Base-by-base conservation (phyloP, 2,888 invertebrate species). In the Tetranychus truncatus region DNA sequence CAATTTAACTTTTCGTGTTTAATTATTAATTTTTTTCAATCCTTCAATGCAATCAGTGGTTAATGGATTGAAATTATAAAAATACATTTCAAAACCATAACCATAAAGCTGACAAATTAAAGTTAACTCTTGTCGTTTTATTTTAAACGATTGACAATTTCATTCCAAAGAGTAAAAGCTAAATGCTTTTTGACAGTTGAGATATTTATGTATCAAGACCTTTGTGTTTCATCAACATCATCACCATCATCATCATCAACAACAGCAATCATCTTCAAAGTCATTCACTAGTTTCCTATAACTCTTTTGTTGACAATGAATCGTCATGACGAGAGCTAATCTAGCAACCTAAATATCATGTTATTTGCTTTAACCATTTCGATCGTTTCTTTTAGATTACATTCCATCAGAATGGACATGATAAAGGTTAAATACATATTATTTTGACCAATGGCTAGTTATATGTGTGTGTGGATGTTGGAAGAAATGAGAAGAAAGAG, bases 341-440 rank as follows among this genome's bases (percentile, higher is more conserved):
- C 55, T 55, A 55, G 55, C 55, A 55, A 15, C 55, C 55, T 9
- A 15, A 55, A 55, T 55, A 55, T 55, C 55, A 55, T 55, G 55
- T 55, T 55, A 55, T 55, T 55, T 55, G 55, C 55, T 55, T 55
- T 55, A 55, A 55, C 15, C 55, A 55, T 55, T 55, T 15, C 55
- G 15, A 55, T 55, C 55, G 55, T 55, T 55, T 55, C 55, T 55
- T 55, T 55, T 15, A 55, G 55, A 55, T 55, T 55, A 55, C 55
- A 55, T 55, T 55, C 55, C 55, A 55, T 55, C 55, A 55, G 55
- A 55, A 55, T 55, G 55, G 55, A 55, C 55, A 55, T 55, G 55
- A 55, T 55, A 55, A 55, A 55, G 55, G 55, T 55, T 55, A 55
- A 9, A 55, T 55, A 55, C 15, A 55, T 55, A 55, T 55, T 55